Percentiles rank a stretch among this genome's conserved stretches.
Conservation (phyloP, 2,113 vertebrate genomes). For the Petromus typicus region DNA sequence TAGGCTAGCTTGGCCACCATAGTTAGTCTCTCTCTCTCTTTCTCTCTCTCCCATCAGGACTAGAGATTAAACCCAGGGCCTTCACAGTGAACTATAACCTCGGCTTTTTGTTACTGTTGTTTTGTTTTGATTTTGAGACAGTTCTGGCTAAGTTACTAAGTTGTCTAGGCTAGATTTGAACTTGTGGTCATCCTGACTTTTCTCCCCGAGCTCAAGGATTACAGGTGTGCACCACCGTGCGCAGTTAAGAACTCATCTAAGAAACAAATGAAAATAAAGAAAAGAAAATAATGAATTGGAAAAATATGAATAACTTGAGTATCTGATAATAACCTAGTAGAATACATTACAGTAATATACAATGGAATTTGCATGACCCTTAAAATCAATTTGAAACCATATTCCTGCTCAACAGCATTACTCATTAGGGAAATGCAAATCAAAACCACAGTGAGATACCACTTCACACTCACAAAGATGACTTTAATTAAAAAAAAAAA, state of each 20-base stretch:
- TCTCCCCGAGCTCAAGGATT: neutral
- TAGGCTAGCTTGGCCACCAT: neutral
- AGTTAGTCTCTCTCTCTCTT: neutral
- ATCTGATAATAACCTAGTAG: neutral
- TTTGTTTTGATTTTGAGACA: neutral
- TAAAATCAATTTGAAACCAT: conserved; percentile 8
- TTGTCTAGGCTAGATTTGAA: neutral
- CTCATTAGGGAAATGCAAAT: conserved; percentile 51
- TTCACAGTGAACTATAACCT: neutral
- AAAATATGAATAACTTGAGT: conserved; percentile 35
- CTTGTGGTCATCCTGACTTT: neutral
- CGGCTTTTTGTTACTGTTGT: neutral
- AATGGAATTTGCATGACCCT: neutral
- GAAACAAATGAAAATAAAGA: too few relatives aligned
- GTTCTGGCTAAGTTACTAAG: neutral
- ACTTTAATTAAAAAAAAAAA: neutral
- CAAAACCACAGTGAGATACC: neutral
- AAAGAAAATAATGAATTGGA: neutral
- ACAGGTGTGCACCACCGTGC: neutral
- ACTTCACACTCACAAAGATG: neutral
- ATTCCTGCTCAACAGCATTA: neutral
- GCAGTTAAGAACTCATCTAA: neutral
- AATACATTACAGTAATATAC: neutral
- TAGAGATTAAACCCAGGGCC: neutral
- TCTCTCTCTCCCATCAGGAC: neutral